Conservation (phyloP, 2,797 vertebrate species). For the Pyrocephalus nanus region DNA sequence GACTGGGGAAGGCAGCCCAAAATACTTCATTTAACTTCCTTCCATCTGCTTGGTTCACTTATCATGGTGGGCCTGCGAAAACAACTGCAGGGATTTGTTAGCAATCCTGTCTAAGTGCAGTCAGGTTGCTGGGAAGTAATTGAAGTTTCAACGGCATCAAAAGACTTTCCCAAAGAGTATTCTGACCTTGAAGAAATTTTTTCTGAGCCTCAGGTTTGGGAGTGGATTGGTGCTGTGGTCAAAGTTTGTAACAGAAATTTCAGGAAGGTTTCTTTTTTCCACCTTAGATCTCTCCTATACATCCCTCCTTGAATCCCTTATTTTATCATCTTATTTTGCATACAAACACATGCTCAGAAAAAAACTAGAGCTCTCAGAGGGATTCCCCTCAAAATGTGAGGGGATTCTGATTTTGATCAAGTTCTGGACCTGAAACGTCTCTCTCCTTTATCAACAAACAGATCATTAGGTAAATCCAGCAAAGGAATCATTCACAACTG, state of each 20-base stretch:
- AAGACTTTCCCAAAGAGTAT: not conserved
- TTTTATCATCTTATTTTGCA: not conserved
- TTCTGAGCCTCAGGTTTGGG: not conserved
- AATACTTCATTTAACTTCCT: not conserved
- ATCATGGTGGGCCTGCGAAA: not conserved
- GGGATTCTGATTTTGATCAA: not conserved
- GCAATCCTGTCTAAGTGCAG: not conserved
- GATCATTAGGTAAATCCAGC: not conserved
- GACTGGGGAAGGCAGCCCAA: not conserved
- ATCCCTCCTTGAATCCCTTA: not conserved
- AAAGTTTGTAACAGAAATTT: not conserved
- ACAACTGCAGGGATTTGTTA: not conserved
- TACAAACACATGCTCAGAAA: not conserved
- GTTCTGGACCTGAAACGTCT: not conserved
- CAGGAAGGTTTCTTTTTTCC: not conserved
- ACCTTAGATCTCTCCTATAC: not conserved
- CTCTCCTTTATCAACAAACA: not conserved
- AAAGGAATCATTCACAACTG: not conserved
- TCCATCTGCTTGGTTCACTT: not conserved
- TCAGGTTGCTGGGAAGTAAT: not conserved
- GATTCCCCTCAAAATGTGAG: fast-evolving
- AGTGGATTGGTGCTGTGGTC: not conserved
- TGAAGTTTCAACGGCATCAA: not conserved
- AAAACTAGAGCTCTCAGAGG: not conserved
- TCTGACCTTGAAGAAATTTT: not conserved